These are phyloP conservation scores for Odontesthes bonariensis DNA, from an alignment of 2,113 vertebrate species.

Conservation along the genomic window DNA sequence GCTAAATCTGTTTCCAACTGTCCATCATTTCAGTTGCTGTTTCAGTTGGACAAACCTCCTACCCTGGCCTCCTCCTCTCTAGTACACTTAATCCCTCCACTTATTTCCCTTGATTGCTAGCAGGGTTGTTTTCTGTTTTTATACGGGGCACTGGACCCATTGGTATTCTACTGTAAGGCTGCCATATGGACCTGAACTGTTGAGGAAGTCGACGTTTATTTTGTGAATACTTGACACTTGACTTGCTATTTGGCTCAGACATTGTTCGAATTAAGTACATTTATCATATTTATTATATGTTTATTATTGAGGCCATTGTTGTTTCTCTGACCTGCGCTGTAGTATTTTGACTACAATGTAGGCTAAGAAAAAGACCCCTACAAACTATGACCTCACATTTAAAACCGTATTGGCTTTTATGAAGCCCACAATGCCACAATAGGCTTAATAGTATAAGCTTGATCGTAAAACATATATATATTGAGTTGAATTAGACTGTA, in stretches of 20 bases:
- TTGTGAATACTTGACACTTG: slow-evolving; percentile 22
- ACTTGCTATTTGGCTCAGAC: neutral
- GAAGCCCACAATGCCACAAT: too few species aligned
- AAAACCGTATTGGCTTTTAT: neutral
- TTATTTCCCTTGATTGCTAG: slow-evolving; percentile 69
- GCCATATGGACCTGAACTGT: slow-evolving; percentile 35
- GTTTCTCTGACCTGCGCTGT: too few species aligned
- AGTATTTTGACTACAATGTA: too few species aligned
- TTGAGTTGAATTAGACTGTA: neutral
- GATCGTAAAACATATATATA: slow-evolving; percentile 16
- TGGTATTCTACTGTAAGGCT: slow-evolving; percentile 31
- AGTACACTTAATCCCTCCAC: slow-evolving; percentile 73
- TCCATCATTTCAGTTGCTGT: slow-evolving; percentile 55
- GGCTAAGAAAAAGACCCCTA: too few species aligned
- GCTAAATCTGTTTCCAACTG: slow-evolving; percentile 28
- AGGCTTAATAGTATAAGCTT: too few species aligned
- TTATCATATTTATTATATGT: too few species aligned
- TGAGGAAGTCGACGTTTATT: slow-evolving; percentile 3
- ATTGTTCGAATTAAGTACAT: too few species aligned
- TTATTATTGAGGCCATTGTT: too few species aligned
- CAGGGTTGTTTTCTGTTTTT: slow-evolving; percentile 64
- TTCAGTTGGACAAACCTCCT: slow-evolving; percentile 36
- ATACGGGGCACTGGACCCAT: slow-evolving; percentile 55
- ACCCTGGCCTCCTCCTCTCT: slow-evolving; percentile 9
- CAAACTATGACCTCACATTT: too few species aligned